Percentiles rank a stretch among this genome's conserved stretches.
These are phyloP conservation scores for Clavelina lepadiformis DNA, from an alignment of 23 tunicate genomes.

Conservation along the genomic window DNA sequence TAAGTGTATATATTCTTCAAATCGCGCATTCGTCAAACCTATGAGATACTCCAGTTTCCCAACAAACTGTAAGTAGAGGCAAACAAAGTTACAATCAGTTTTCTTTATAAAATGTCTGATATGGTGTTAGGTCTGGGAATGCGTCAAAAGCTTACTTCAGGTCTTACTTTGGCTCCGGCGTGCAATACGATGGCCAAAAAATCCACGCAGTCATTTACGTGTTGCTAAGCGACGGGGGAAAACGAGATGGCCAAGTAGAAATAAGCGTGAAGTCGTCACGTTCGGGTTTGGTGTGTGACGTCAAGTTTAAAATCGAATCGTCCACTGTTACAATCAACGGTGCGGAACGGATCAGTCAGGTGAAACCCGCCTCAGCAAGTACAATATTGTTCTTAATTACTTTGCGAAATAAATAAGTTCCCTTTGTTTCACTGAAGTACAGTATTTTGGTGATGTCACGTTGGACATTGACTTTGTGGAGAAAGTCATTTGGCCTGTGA, in stretches of 20 bases:
- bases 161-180: conserved; percentile 14
- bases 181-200: not conserved
- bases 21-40: too few species aligned
- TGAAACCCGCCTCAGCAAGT: not conserved
- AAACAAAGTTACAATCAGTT: too few species aligned
- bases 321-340: conserved; percentile 6
- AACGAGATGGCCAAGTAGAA: conserved; percentile 20
- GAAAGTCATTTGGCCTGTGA: conserved; percentile 40
- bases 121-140: conserved; percentile 34
- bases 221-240: conserved; percentile 40
- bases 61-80: too few species aligned
- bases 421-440: not conserved
- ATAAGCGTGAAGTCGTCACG: not conserved
- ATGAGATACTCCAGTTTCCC: too few species aligned
- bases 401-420: not conserved
- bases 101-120: too few species aligned
- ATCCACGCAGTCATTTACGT: conserved; percentile 27
- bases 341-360: conserved; percentile 24
- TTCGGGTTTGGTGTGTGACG: conserved; percentile 4
- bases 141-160: conserved; percentile 42
- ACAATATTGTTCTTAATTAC: not conserved
- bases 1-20: too few species aligned
- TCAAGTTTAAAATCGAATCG: conserved; percentile 11
- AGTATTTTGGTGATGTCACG: conserved; percentile 45
- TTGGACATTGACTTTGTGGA: conserved; percentile 65